Percentiles rank a stretch among this genome's conserved stretches.
Evolutionary conservation across 2,888 invertebrate species (phyloP).

Genomic region (Lumbricus terrestris): DNA sequence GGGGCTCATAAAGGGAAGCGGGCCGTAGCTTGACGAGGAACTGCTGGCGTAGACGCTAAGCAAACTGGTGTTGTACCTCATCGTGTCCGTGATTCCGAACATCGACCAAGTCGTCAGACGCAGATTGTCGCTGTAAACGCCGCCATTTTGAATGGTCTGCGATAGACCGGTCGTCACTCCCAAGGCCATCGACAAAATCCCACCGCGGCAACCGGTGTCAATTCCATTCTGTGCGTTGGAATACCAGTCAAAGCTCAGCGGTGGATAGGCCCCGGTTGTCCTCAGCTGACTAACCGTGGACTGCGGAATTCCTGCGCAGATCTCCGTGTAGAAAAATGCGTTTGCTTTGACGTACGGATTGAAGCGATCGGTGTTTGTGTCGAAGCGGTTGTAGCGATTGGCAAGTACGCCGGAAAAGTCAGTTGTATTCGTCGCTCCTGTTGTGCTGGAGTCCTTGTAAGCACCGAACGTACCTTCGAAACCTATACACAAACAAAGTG

Average conservation of each 20-base stretch:
- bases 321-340: constrained; percentile 21
- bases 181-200: constrained; percentile 22
- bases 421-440: neutral
- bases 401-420: constrained; percentile 21
- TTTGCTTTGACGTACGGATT: neutral
- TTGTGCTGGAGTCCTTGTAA: neutral
- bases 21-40: neutral
- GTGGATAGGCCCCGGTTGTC: constrained; percentile 28
- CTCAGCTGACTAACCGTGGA: neutral
- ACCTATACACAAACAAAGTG: neutral
- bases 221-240: constrained; percentile 20
- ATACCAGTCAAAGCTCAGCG: constrained; percentile 26
- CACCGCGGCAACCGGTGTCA: constrained; percentile 26
- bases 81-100: constrained; percentile 27
- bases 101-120: constrained; percentile 29
- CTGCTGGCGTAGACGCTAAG: constrained; percentile 16
- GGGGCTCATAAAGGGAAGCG: constrained; percentile 15
- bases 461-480: constrained; percentile 27
- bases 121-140: constrained; percentile 11
- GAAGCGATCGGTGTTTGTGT: constrained; percentile 5
- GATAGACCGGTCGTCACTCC: constrained; percentile 18
- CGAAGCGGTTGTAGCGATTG: constrained; percentile 23
- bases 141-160: neutral
- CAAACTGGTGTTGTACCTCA: neutral
- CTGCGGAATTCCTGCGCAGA: constrained; percentile 29